These are phyloP conservation scores for Lineus longissimus DNA, from an alignment of 1,140 invertebrate genomes.

Conservation along the genomic window DNA sequence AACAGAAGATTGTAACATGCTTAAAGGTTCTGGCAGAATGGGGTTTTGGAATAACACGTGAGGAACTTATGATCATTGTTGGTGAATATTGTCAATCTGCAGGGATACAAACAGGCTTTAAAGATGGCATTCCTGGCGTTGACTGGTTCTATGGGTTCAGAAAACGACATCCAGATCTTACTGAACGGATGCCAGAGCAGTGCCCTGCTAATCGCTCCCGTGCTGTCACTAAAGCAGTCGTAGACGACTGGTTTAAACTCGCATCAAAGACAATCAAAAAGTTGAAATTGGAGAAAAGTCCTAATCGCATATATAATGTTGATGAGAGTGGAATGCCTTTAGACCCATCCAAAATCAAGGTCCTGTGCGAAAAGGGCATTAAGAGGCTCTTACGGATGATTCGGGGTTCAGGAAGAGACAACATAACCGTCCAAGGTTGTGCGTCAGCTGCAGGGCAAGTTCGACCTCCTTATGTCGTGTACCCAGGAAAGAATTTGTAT, in stretches of 20 bases:
- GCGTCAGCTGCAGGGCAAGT: conserved; percentile 12
- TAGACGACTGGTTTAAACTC: conserved; percentile 8
- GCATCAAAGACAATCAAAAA: not conserved
- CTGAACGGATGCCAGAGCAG: conserved; percentile 10
- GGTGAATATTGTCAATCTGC: not conserved
- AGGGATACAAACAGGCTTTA: conserved; percentile 5
- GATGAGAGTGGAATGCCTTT: conserved; percentile 15
- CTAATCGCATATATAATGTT: conserved; percentile 12
- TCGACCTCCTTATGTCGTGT: conserved; percentile 15
- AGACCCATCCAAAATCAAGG: conserved; percentile 7
- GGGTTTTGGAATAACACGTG: conserved; percentile 10
- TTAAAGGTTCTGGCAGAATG: conserved; percentile 13
- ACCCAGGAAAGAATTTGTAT: conserved; percentile 18
- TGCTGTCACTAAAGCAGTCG: conserved; percentile 4
- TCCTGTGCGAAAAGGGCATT: conserved; percentile 6
- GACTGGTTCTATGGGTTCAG: not conserved
- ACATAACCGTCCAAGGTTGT: conserved; percentile 9
- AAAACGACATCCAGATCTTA: conserved; percentile 9
- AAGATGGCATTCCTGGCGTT: conserved; percentile 2
- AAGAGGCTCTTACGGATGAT: conserved; percentile 8
- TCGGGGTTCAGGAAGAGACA: conserved; percentile 6
- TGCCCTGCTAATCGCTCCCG: not conserved
- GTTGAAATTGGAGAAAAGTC: not conserved
- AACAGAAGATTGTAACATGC: conserved; percentile 4
- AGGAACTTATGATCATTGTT: conserved; percentile 10